Evolutionary conservation across 2,113 vertebrate species (phyloP).

Genomic region (Corvus hawaiiensis): DNA sequence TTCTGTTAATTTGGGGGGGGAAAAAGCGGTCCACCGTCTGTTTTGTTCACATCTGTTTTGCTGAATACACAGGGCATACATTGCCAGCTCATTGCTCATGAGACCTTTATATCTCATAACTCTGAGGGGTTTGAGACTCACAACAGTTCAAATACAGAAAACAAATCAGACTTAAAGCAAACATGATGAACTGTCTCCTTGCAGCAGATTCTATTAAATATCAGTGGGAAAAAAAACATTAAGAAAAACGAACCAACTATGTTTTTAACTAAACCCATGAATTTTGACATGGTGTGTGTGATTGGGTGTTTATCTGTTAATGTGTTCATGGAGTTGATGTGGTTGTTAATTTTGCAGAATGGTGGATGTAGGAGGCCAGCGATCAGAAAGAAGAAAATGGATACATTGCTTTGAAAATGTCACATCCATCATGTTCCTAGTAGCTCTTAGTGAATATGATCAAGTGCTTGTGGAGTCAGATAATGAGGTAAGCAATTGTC

Average conservation of each 20-base stretch:
- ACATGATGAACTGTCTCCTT: not conserved
- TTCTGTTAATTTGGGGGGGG: rapidly evolving
- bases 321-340: constrained; percentile 3
- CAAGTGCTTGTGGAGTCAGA: constrained; percentile 96
- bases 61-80: not conserved
- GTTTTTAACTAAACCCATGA: not conserved
- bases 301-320: not conserved
- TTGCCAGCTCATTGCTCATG: not conserved
- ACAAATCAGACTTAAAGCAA: not conserved
- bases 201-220: not conserved
- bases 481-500: constrained; percentile 83
- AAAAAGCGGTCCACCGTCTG: rapidly evolving
- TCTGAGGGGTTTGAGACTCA: not conserved
- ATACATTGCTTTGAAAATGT: constrained; percentile 99
- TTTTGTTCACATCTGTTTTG: not conserved
- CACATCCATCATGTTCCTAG: constrained; percentile 96
- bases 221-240: not conserved
- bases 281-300: not conserved
- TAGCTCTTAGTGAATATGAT: constrained; percentile 96
- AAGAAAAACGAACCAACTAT: not conserved
- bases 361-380: constrained; percentile 95
- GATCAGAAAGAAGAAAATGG: constrained; percentile 98
- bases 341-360: constrained; percentile 81
- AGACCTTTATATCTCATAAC: not conserved
- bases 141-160: not conserved